Conservation (phyloP, 2,888 invertebrate species). For the Matsumyia berberina region DNA sequence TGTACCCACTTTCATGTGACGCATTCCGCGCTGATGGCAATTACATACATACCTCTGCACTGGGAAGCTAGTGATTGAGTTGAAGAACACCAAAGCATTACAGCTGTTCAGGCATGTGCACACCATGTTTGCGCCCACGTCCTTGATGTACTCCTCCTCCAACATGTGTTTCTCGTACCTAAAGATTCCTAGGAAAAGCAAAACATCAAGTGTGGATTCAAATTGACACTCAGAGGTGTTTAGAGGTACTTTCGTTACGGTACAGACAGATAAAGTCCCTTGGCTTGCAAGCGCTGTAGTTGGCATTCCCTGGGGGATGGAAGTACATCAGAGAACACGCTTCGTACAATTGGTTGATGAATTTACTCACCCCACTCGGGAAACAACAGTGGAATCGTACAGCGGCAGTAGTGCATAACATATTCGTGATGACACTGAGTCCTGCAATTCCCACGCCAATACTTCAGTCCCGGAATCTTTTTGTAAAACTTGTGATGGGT, state of each 20-base stretch:
- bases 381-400: conserved; percentile 81
- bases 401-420: conserved; percentile 80
- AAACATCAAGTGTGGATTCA: conserved; percentile 5
- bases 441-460: conserved; percentile 82
- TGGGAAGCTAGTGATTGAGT: conserved; percentile 76
- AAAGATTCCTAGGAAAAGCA: conserved; percentile 77
- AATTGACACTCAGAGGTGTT: not conserved
- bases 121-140: conserved; percentile 79
- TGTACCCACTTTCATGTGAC: not conserved
- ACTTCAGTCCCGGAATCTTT: conserved; percentile 80
- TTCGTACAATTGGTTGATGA: conserved; percentile 9
- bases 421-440: conserved; percentile 82
- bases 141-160: conserved; percentile 79
- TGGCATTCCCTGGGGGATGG: conserved; percentile 58
- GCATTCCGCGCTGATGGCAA: conserved; percentile 3
- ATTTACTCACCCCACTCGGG: conserved; percentile 78
- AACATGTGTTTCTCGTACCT: conserved; percentile 77
- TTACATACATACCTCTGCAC: conserved; percentile 78
- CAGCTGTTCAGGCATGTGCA: conserved; percentile 82
- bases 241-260: conserved; percentile 79
- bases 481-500: conserved; percentile 77
- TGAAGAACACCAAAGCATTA: conserved; percentile 79
- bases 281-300: conserved; percentile 80
- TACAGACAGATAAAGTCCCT: conserved; percentile 81
- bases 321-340: not conserved